Evolutionary conservation across 2,113 vertebrate genomes (phyloP), one percentile per base, ranked within the genome.

Genomic region (Pelecanoides urinatrix): DNA sequence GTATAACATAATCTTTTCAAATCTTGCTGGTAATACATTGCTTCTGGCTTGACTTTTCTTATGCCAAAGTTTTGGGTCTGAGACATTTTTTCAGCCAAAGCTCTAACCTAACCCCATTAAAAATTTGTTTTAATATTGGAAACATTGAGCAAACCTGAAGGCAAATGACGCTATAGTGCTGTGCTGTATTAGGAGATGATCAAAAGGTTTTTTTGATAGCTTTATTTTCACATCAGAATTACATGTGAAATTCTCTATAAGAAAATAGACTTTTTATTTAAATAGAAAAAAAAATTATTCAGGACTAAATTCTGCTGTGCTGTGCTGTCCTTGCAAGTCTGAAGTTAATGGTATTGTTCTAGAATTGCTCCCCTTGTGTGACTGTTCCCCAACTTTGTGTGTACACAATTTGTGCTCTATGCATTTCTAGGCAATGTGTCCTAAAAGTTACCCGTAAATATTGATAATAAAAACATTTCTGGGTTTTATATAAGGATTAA

Each of bases 21-120:
- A 44, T 92, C 76, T 90, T 34, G 32, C 30, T 90, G 63, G 74
- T 92, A 95, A 73, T 42, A 32, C 3, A 12, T 58, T 86, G 17
- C 10, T 92, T 92, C 58, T 94, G 38, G 14, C 3, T 70, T 90
- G 71, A 81, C 20, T 88, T 70, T 94, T 92, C 65, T 92, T 68
- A 34, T 40, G 59, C n/a, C 55, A 80, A 40, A 88, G 2, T 16
- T 77, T 92, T 67, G 16, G 9, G 16, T 66, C 22, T 44, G 50
- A 79, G 7, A 66, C 7, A 14, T 29, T 53, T 90, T 94, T 92
- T 53, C 34, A 92, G 19, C 4, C 22, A 88, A 79, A 89, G 1
- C 8, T 50, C 15, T 79, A 74, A 77, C 45, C 11, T 50, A 75
- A 47, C 4, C 2, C 2, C 25, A 45, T n/a, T 55, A 73, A 38